Conservation (phyloP, 2,797 vertebrate genomes). For the Pseudochromis fuscus region DNA sequence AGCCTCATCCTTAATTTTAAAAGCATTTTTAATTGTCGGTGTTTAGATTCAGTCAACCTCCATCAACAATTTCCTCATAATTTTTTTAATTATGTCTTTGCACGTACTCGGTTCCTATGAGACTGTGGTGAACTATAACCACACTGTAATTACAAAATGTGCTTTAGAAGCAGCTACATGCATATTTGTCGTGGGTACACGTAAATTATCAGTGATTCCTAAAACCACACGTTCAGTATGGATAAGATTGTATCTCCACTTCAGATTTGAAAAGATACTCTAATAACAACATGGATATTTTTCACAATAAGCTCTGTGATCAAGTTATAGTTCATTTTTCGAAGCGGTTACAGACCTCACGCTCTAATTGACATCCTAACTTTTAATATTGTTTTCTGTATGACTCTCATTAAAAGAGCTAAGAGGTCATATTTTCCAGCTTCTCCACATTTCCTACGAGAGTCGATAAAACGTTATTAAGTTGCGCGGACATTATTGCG, state of each 20-base stretch:
- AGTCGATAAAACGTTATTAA: slow-evolving; percentile 73
- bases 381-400: slow-evolving; percentile 40
- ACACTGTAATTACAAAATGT: background rate
- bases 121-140: background rate
- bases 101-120: background rate
- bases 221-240: background rate
- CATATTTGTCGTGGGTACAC: background rate
- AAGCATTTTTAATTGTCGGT: background rate
- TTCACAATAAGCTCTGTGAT: slow-evolving; percentile 1
- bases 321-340: background rate
- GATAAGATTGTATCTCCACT: background rate
- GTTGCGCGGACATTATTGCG: slow-evolving; percentile 71
- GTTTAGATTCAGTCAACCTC: background rate
- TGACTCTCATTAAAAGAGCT: slow-evolving; percentile 40
- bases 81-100: slow-evolving; percentile 2
- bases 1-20: background rate
- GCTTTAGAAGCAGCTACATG: slow-evolving; percentile 2
- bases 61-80: background rate
- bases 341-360: background rate
- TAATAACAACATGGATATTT: slow-evolving; percentile 1
- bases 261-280: background rate
- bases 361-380: slow-evolving; percentile 19
- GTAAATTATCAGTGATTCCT: background rate
- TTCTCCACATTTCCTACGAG: slow-evolving; percentile 78
- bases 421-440: slow-evolving; percentile 67